A percentile compares a stretch with the other conserved stretches of the same genome.
Evolutionary conservation across 2,113 vertebrate species (phyloP).

Genomic region (Nymphicus hollandicus): DNA sequence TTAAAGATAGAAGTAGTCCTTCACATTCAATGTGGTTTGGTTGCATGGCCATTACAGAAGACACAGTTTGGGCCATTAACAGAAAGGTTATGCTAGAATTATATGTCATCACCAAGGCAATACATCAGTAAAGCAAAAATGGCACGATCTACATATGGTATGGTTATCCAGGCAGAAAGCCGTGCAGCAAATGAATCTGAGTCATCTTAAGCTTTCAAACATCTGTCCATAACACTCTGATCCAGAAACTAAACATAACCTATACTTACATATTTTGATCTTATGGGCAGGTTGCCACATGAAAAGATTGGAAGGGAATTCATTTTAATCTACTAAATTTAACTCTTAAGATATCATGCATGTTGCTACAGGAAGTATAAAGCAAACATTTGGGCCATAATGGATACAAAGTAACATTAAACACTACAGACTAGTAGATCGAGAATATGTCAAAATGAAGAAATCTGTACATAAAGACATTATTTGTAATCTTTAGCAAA

Average conservation of each 20-base stretch:
- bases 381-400: slow-evolving; percentile 47
- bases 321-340: slow-evolving; percentile 67
- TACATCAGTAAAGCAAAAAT: slow-evolving; percentile 41
- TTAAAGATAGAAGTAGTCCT: background rate
- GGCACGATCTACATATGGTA: background rate
- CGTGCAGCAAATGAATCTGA: slow-evolving; percentile 61
- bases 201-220: slow-evolving; percentile 69
- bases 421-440: background rate
- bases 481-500: background rate
- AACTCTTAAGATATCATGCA: slow-evolving; percentile 26
- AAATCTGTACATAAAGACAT: background rate
- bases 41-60: background rate
- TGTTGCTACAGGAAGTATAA: slow-evolving; percentile 56
- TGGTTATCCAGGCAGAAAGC: slow-evolving; percentile 69
- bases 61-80: background rate
- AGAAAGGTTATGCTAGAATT: slow-evolving; percentile 20
- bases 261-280: slow-evolving; percentile 72
- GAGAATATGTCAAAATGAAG: background rate
- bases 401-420: slow-evolving; percentile 19
- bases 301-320: slow-evolving; percentile 67
- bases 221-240: slow-evolving; percentile 67
- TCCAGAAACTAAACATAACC: slow-evolving; percentile 73
- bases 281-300: slow-evolving; percentile 48
- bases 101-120: background rate
- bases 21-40: background rate